phyloP scores from a whole-genome alignment of 1,140 invertebrate genomes.

The Habropoda laboriosa region DNA sequence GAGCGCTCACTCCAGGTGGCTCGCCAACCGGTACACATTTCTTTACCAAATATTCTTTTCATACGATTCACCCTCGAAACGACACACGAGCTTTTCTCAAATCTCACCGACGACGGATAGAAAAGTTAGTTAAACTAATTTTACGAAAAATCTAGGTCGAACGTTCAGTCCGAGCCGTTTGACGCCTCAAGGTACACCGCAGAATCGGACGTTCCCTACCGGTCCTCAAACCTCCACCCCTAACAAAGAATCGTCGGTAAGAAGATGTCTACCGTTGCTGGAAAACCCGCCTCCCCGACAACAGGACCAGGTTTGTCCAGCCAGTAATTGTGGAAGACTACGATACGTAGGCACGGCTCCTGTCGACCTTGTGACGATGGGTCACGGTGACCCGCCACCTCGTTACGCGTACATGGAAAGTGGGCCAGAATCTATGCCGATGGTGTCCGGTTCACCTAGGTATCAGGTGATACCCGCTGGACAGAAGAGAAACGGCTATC shows the following conservation, averaged over 20 bases:
- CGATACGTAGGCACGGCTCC: constrained; percentile 70
- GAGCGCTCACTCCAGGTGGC: constrained; percentile 76
- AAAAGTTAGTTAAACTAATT: neutral
- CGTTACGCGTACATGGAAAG: constrained; percentile 73
- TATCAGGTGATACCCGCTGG: constrained; percentile 71
- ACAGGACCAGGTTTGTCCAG: constrained; percentile 69
- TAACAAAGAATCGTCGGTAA: constrained; percentile 78
- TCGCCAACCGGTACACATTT: constrained; percentile 73
- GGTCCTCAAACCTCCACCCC: constrained; percentile 77
- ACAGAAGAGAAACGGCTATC: constrained; percentile 70
- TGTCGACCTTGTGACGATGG: constrained; percentile 62
- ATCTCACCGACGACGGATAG: neutral
- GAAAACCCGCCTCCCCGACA: constrained; percentile 71
- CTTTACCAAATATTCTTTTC: constrained; percentile 4
- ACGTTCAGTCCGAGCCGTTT: constrained; percentile 57
- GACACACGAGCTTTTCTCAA: neutral
- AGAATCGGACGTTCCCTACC: constrained; percentile 64
- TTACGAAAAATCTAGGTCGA: constrained; percentile 48
- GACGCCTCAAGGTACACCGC: constrained; percentile 73
- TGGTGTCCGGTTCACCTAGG: constrained; percentile 74
- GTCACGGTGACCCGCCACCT: constrained; percentile 65
- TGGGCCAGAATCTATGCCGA: constrained; percentile 71
- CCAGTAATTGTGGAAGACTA: constrained; percentile 73
- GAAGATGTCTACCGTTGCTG: constrained; percentile 76
- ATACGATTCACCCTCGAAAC: neutral